phyloP scores from a whole-genome alignment of 2,888 invertebrate species.

The Drosophila paucipuncta region DNA sequence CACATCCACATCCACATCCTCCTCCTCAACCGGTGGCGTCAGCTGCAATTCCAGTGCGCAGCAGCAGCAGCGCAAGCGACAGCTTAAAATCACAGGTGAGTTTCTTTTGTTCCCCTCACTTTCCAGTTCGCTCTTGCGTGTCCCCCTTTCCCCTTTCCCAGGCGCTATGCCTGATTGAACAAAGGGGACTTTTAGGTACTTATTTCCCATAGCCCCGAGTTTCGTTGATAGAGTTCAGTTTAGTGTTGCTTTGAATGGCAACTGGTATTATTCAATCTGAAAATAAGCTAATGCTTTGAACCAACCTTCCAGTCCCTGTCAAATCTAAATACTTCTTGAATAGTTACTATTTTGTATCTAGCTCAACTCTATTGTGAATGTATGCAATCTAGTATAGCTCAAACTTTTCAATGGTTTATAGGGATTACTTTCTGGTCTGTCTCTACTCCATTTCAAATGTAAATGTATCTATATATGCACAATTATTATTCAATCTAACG shows the following conservation, averaged over 20 bases:
- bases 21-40: not conserved
- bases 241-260: not conserved
- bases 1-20: not conserved
- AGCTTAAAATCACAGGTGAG: slow-evolving; percentile 85
- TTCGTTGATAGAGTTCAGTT: slow-evolving; percentile 2
- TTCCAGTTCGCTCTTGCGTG: slow-evolving; percentile 12
- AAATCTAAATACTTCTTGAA: not conserved
- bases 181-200: slow-evolving; percentile 22
- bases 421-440: not conserved
- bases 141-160: slow-evolving; percentile 41
- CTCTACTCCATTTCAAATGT: not conserved
- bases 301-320: not conserved
- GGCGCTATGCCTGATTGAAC: slow-evolving; percentile 62
- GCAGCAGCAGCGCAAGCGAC: slow-evolving; percentile 79
- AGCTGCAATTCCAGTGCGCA: slow-evolving; percentile 32
- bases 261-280: not conserved
- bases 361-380: not conserved
- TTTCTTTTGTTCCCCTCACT: slow-evolving; percentile 11
- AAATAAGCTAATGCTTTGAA: not conserved
- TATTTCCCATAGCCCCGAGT: slow-evolving; percentile 43
- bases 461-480: not conserved
- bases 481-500: not conserved
- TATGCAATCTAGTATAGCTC: not conserved
- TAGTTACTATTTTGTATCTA: not conserved
- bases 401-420: not conserved